Evolutionary conservation across 2,888 invertebrate species (phyloP).

Genomic region (Chrysomela aeneicollis): DNA sequence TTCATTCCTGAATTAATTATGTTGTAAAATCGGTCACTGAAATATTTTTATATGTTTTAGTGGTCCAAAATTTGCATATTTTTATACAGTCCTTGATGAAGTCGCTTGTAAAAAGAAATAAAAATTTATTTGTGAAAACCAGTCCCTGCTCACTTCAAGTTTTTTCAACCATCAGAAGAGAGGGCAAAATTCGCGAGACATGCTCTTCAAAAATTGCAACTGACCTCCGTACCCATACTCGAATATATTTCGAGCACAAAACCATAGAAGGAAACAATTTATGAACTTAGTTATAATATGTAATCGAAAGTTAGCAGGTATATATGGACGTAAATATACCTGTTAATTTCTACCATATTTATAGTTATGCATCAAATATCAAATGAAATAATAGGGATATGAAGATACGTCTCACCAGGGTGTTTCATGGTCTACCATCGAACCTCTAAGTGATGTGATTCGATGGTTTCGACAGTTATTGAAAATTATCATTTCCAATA

Average conservation of each 20-base stretch:
- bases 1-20: constrained; percentile 31
- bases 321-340: too few species aligned
- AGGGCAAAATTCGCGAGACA: constrained; percentile 26
- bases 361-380: too few species aligned
- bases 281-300: too few species aligned
- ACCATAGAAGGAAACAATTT: neutral
- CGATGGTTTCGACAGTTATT: too few species aligned
- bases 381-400: too few species aligned
- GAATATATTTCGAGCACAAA: neutral
- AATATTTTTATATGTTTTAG: constrained; percentile 32
- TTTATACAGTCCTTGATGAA: constrained; percentile 31
- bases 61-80: constrained; percentile 30
- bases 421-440: too few species aligned
- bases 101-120: constrained; percentile 33
- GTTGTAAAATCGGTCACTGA: constrained; percentile 30
- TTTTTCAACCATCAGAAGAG: constrained; percentile 25
- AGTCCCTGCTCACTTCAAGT: constrained; percentile 29
- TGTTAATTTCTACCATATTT: too few species aligned
- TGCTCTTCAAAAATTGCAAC: neutral
- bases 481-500: too few species aligned
- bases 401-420: too few species aligned
- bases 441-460: too few species aligned
- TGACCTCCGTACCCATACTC: neutral
- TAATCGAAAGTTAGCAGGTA: too few species aligned
- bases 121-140: constrained; percentile 32